phyloP scores from a whole-genome alignment of 1,140 invertebrate genomes.

The Drosophila insularis region DNA sequence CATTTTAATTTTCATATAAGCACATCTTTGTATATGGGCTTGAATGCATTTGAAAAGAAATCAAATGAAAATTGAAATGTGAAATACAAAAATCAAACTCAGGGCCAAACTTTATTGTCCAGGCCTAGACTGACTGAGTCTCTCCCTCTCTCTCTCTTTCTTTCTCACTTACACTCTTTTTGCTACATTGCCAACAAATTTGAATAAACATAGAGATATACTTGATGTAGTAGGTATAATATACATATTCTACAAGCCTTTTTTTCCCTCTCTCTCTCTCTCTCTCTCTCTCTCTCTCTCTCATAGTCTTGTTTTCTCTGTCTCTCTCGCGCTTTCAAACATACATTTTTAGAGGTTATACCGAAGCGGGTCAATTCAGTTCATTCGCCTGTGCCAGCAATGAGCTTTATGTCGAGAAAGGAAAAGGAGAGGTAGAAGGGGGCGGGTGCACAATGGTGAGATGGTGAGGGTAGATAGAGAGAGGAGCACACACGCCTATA shows the following conservation, averaged over 20 bases:
- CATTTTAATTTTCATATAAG: neutral
- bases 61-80: neutral
- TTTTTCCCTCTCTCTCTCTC: neutral
- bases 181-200: neutral
- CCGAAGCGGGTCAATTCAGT: slow-evolving; percentile 80
- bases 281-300: too few species aligned
- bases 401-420: slow-evolving; percentile 2
- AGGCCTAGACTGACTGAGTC: neutral
- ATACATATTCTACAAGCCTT: neutral
- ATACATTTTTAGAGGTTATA: slow-evolving; percentile 68
- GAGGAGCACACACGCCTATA: neutral
- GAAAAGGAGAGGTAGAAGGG: neutral
- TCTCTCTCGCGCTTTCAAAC: neutral
- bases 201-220: neutral
- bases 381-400: slow-evolving; percentile 70
- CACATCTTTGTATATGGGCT: neutral
- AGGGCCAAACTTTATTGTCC: slow-evolving; percentile 4
- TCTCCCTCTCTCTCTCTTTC: neutral
- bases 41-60: neutral
- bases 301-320: neutral
- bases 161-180: neutral
- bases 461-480: neutral
- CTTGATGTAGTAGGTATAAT: too few species aligned
- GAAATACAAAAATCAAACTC: slow-evolving; percentile 6
- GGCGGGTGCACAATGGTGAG: neutral